phyloP scores from a whole-genome alignment of 2,888 invertebrate genomes.

The Temnothorax unifasciatus region DNA sequence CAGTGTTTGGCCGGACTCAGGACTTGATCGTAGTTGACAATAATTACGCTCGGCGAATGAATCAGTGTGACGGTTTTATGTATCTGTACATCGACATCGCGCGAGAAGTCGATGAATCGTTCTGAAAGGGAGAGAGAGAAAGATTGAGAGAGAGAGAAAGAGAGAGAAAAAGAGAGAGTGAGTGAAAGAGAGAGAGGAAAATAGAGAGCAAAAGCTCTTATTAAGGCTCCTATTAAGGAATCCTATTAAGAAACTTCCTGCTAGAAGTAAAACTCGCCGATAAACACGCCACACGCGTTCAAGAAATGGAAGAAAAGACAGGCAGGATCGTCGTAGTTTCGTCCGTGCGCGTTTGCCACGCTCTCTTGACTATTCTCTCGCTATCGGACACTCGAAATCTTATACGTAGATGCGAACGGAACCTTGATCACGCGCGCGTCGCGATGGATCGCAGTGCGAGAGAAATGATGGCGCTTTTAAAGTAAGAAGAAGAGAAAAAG shows the following conservation, averaged over 20 bases:
- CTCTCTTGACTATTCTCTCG: constrained; percentile 56
- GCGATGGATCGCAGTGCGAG: constrained; percentile 54
- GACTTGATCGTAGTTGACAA: constrained; percentile 75
- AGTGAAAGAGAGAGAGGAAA: not conserved
- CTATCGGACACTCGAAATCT: constrained; percentile 56
- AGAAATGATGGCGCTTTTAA: constrained; percentile 49
- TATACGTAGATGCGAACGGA: constrained; percentile 61
- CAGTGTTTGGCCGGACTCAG: constrained; percentile 71
- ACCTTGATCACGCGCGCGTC: constrained; percentile 44
- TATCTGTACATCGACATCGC: constrained; percentile 39
- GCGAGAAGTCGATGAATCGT: constrained; percentile 35
- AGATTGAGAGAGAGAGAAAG: not conserved
- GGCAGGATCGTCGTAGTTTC: constrained; percentile 16
- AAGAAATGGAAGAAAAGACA: not conserved
- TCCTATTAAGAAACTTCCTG: constrained; percentile 42
- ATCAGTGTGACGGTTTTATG: constrained; percentile 62
- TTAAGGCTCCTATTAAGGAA: constrained; percentile 41
- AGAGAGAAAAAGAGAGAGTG: not conserved
- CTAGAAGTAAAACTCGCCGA: constrained; percentile 45
- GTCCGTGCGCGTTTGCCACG: constrained; percentile 23
- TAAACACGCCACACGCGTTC: constrained; percentile 14
- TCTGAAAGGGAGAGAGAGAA: not conserved
- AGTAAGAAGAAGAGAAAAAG: not conserved
- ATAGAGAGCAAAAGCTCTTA: constrained; percentile 31
- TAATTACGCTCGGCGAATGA: constrained; percentile 71